Evolutionary conservation across 2,888 invertebrate genomes (phyloP).

Genomic region (Ecdyonurus torrentis): DNA sequence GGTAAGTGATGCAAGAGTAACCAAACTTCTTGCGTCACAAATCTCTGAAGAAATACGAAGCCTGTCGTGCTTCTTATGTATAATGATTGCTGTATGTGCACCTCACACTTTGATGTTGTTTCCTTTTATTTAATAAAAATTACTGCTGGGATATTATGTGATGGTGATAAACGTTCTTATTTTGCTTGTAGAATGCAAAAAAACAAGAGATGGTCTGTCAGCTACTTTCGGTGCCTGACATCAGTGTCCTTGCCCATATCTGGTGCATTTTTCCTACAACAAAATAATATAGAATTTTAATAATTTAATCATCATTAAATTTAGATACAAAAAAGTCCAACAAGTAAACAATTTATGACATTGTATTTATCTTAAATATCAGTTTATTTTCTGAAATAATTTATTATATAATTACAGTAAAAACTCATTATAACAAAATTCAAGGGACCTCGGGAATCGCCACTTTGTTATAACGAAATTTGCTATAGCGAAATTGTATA

Average conservation of each 20-base stretch:
- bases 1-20: neutral
- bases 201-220: neutral
- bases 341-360: too few species aligned
- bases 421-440: too few species aligned
- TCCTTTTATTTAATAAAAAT: too few species aligned
- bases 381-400: too few species aligned
- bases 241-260: slow-evolving; percentile 30
- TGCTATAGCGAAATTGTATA: too few species aligned
- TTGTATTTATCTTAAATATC: too few species aligned
- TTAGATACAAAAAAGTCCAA: too few species aligned
- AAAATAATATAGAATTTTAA: neutral
- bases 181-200: neutral
- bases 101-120: neutral
- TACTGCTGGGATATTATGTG: neutral
- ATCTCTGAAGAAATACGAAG: neutral
- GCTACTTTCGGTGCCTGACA: slow-evolving; percentile 31
- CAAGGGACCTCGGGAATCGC: too few species aligned
- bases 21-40: neutral
- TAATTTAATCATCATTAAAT: too few species aligned
- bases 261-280: slow-evolving; percentile 29
- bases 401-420: too few species aligned
- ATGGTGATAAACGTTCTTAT: too few species aligned
- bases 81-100: neutral
- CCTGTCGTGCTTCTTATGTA: neutral
- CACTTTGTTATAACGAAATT: too few species aligned